A percentile compares a stretch with the other conserved stretches of the same genome.
Conservation (phyloP, 2,797 vertebrate species). For the Neostethus bicornis region DNA sequence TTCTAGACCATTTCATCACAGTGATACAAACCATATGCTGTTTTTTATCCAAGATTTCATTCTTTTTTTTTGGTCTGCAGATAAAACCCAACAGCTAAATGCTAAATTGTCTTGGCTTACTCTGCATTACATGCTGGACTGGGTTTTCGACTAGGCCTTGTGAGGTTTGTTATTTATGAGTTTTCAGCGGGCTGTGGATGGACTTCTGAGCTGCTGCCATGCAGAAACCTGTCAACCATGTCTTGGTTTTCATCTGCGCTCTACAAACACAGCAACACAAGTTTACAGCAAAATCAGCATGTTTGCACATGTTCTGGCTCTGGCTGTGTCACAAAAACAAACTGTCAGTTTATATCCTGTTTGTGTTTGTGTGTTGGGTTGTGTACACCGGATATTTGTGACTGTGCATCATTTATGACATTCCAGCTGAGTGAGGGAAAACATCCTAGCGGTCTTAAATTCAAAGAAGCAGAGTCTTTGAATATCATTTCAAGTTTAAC, state of each 20-base stretch:
- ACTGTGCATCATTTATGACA: slow-evolving; percentile 47
- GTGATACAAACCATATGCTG: slow-evolving; percentile 62
- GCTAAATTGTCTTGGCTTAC: slow-evolving; percentile 29
- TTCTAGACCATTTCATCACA: slow-evolving; percentile 56
- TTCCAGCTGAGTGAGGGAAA: slow-evolving; percentile 44
- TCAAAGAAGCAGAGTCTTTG: slow-evolving; percentile 10
- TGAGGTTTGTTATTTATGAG: slow-evolving; percentile 56
- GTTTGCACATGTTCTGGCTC: slow-evolving; percentile 71
- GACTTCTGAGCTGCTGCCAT: slow-evolving; percentile 61
- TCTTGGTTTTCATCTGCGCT: slow-evolving; percentile 64
- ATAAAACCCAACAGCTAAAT: slow-evolving; percentile 39
- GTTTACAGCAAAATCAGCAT: slow-evolving; percentile 72
- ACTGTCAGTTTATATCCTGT: slow-evolving; percentile 64
- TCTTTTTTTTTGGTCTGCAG: slow-evolving; percentile 40
- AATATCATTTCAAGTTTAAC: neutral
- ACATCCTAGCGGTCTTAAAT: slow-evolving; percentile 38
- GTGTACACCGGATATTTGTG: slow-evolving; percentile 57
- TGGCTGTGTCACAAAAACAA: slow-evolving; percentile 64
- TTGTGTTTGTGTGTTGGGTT: slow-evolving; percentile 41
- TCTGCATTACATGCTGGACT: slow-evolving; percentile 34
- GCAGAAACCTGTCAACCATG: slow-evolving; percentile 62
- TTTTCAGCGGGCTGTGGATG: slow-evolving; percentile 39
- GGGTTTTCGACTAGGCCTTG: slow-evolving; percentile 34
- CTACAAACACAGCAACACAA: slow-evolving; percentile 65
- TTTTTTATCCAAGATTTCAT: slow-evolving; percentile 45